Percentiles rank a stretch among this genome's conserved stretches.
Evolutionary conservation across 2,113 vertebrate genomes (phyloP).

Genomic region (Gymnogyps californianus): DNA sequence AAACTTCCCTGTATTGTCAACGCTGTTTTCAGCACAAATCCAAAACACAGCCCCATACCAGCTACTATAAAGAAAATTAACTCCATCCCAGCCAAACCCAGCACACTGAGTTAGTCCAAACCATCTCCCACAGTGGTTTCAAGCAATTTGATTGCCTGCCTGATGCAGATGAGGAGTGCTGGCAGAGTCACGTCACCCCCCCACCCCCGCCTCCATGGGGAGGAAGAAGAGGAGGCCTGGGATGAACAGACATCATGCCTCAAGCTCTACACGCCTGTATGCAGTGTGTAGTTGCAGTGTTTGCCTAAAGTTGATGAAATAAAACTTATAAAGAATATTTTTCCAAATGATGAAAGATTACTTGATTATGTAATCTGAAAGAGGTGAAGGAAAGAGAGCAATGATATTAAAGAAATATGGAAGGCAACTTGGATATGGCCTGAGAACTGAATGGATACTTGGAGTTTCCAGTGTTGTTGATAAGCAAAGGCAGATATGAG

Average conservation of each 20-base stretch:
- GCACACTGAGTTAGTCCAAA: not conserved
- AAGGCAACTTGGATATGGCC: not conserved
- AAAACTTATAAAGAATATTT: not conserved
- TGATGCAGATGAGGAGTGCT: not conserved
- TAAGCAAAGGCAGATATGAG: not conserved
- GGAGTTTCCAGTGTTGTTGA: not conserved
- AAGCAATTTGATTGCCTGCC: not conserved
- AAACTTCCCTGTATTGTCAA: too few relatives aligned
- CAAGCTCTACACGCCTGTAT: not conserved
- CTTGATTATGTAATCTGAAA: not conserved
- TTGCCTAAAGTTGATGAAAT: not conserved
- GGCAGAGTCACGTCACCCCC: not conserved
- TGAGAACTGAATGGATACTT: not conserved
- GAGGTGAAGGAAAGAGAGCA: not conserved
- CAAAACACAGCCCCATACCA: too few relatives aligned
- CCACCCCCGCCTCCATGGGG: too few relatives aligned
- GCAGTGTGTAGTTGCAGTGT: not conserved
- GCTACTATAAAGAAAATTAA: too few relatives aligned
- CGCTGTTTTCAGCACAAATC: too few relatives aligned
- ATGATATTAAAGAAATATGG: not conserved
- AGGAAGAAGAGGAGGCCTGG: not conserved
- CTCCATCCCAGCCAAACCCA: too few relatives aligned
- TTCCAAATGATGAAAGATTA: not conserved
- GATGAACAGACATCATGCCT: too few relatives aligned
- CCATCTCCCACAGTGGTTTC: not conserved